phyloP scores from a whole-genome alignment of 1,140 invertebrate genomes.

The Aphis gossypii region DNA sequence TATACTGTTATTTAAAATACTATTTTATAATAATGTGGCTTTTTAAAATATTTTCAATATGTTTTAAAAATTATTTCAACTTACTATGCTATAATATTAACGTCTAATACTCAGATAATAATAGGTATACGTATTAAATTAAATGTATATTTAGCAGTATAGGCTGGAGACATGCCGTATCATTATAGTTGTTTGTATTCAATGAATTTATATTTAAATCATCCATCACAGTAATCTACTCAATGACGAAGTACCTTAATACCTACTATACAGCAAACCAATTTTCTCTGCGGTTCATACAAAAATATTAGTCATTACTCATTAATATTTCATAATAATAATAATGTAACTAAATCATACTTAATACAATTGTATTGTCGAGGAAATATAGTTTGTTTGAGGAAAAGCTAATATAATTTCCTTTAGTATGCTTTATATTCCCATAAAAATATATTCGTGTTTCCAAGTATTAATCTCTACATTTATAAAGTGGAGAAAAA shows the following conservation, averaged over 20 bases:
- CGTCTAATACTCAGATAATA: no score
- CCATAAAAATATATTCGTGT: neutral
- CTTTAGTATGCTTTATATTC: neutral
- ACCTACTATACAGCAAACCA: neutral
- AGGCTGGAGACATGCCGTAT: no score
- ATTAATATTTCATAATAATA: neutral
- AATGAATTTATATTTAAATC: neutral
- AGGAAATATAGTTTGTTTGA: neutral
- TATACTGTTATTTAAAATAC: no score
- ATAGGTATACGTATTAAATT: no score
- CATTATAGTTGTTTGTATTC: no score
- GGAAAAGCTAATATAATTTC: neutral
- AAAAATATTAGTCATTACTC: neutral
- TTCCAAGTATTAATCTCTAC: neutral
- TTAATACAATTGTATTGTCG: neutral
- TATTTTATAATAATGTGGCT: no score
- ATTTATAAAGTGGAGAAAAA: neutral
- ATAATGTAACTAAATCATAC: neutral
- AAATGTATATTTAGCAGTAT: no score
- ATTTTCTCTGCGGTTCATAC: neutral
- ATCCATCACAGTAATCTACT: neutral
- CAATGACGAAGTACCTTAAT: no score
- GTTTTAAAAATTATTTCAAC: no score
- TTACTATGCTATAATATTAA: no score
- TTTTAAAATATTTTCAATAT: no score